Percentiles rank a stretch among this genome's conserved stretches.
Evolutionary conservation across 1,140 invertebrate species (phyloP).

Genomic region (Aphis craccivora): DNA sequence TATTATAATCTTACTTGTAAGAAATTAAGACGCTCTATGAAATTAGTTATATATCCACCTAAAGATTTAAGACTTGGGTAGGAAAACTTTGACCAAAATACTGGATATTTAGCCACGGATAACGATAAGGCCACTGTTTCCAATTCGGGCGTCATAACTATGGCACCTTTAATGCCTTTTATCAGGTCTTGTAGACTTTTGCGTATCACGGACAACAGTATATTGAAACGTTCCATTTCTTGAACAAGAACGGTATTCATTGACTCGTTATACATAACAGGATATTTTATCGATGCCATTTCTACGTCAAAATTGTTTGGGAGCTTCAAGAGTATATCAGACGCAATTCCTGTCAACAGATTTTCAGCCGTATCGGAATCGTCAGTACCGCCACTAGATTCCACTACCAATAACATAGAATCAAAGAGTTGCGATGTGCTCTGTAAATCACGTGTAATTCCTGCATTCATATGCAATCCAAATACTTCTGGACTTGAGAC

Average conservation of each 20-base stretch:
- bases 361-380: neutral
- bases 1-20: conserved; percentile 65
- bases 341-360: neutral
- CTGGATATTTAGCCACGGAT: conserved; percentile 79
- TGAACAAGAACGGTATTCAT: conserved; percentile 95
- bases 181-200: conserved; percentile 75
- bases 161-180: conserved; percentile 84
- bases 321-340: conserved; percentile 64
- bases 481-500: conserved; percentile 79
- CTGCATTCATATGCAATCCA: conserved; percentile 88
- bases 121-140: conserved; percentile 77
- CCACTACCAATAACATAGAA: neutral
- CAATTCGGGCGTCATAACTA: conserved; percentile 85
- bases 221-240: conserved; percentile 91
- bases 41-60: conserved; percentile 84
- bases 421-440: conserved; percentile 66
- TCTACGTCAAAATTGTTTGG: conserved; percentile 80
- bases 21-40: conserved; percentile 80
- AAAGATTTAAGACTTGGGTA: conserved; percentile 92
- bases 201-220: conserved; percentile 73
- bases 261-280: conserved; percentile 85
- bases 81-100: conserved; percentile 80
- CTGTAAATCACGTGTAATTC: conserved; percentile 83
- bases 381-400: neutral
- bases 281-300: conserved; percentile 74